Evolutionary conservation across 1,140 invertebrate genomes (phyloP), one percentile per base, ranked within the genome.

Genomic region (Cephus cinctus): DNA sequence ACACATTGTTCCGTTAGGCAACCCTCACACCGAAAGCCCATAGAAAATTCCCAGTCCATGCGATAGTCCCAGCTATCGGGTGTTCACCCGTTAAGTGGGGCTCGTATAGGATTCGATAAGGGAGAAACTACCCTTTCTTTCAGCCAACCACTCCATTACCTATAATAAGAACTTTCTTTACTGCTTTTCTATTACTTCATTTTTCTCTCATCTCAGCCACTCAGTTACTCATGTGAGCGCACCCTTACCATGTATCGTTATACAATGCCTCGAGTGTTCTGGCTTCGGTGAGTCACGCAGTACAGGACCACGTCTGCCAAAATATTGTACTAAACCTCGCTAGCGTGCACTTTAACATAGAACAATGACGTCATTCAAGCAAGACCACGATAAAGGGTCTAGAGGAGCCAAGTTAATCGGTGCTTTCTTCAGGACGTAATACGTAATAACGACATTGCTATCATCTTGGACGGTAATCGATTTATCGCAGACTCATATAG

Each of bases 351-450:
- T 47, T 52, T 31, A 23, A 47, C 35, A 47, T 44, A 35, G 41
- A 51, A 51, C 49, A 51, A 47, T 51, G 49, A 23, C 43, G 46
- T 38, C 47, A 42, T 53, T 42, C 51, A 50, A 43, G 55, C 43
- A 39, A 40, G 47, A 52, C 54, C 47, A 57, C 43, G 43, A n/a
- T n/a, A n/a, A n/a, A n/a, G n/a, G n/a, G n/a, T n/a, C n/a, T n/a
- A n/a, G n/a, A n/a, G n/a, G n/a, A n/a, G n/a, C n/a, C n/a, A n/a
- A n/a, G n/a, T n/a, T n/a, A n/a, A n/a, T n/a, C n/a, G n/a, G n/a
- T n/a, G n/a, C n/a, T n/a, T n/a, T n/a, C n/a, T n/a, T n/a, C n/a
- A n/a, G n/a, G n/a, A n/a, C n/a, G n/a, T n/a, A n/a, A n/a, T n/a
- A n/a, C n/a, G n/a, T n/a, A n/a, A n/a, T n/a, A n/a, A n/a, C n/a